phyloP scores from a whole-genome alignment of 2,888 invertebrate genomes.

The Pristionchus mayeri region DNA sequence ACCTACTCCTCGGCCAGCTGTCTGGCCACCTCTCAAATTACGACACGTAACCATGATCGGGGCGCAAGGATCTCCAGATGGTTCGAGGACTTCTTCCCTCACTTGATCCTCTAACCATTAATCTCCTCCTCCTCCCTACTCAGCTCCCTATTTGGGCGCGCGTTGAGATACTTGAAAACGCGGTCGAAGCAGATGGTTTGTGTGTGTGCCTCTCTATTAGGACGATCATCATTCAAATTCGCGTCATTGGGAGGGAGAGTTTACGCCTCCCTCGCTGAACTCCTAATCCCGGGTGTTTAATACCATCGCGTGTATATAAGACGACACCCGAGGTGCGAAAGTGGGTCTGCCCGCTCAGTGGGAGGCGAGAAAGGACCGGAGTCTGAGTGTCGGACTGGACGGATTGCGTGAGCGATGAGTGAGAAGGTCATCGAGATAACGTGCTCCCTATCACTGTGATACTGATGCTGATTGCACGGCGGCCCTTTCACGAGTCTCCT shows the following conservation, averaged over 20 bases:
- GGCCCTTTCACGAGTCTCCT: too few species aligned
- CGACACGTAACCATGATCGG: slow-evolving; percentile 49
- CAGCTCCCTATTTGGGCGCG: not conserved
- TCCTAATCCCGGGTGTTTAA: slow-evolving; percentile 34
- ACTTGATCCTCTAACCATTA: slow-evolving; percentile 39
- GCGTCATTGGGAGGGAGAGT: not conserved
- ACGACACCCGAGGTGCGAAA: slow-evolving; percentile 18
- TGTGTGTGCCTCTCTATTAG: slow-evolving; percentile 14
- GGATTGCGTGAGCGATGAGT: slow-evolving; percentile 31
- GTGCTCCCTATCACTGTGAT: not conserved
- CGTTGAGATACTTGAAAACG: slow-evolving; percentile 26
- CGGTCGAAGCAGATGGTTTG: slow-evolving; percentile 30
- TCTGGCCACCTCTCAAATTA: slow-evolving; percentile 48
- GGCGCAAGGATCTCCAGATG: slow-evolving; percentile 38
- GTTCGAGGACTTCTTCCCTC: slow-evolving; percentile 46
- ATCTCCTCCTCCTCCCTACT: not conserved
- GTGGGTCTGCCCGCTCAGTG: slow-evolving; percentile 31
- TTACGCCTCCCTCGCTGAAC: not conserved
- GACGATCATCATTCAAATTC: slow-evolving; percentile 36
- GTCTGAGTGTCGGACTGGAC: not conserved
- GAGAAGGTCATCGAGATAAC: slow-evolving; percentile 41
- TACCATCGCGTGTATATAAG: slow-evolving; percentile 45
- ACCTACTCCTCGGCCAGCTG: slow-evolving; percentile 37
- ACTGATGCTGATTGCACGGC: too few species aligned
- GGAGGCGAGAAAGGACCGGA: not conserved